A percentile compares a stretch with the other conserved stretches of the same genome.
Evolutionary conservation across 1,140 invertebrate genomes (phyloP).

Genomic region (Phymastichus coffea): DNA sequence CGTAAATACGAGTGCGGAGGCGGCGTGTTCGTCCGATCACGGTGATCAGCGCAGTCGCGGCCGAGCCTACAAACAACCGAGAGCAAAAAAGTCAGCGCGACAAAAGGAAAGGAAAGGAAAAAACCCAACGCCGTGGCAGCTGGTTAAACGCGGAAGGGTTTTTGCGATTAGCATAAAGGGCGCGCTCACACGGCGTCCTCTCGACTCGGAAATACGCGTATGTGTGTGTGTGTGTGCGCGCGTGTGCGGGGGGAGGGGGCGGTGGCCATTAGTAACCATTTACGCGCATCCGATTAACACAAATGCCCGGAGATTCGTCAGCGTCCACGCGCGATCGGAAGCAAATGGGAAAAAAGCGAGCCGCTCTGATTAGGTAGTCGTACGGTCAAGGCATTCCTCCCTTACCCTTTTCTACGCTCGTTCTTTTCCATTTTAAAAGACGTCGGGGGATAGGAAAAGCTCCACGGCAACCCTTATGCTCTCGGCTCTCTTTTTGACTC

Average conservation of each 20-base stretch:
- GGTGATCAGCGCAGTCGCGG: too few species aligned
- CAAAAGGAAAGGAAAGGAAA: not conserved
- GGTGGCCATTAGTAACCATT: not conserved
- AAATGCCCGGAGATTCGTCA: constrained; percentile 2
- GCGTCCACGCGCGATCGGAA: too few species aligned
- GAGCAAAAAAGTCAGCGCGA: not conserved
- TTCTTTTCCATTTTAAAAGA: constrained; percentile 12
- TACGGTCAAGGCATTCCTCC: not conserved
- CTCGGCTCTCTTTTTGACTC: constrained; percentile 17
- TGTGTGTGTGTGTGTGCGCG: constrained; percentile 9
- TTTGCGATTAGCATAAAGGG: constrained; percentile 51
- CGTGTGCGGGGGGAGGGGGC: too few species aligned
- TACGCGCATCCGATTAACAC: constrained; percentile 10
- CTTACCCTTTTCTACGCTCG: constrained; percentile 16
- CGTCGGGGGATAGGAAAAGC: too few species aligned
- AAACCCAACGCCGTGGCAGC: constrained; percentile 33
- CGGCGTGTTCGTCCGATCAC: too few species aligned
- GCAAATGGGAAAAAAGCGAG: not conserved
- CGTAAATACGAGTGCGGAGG: too few species aligned
- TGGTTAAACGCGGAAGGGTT: constrained; percentile 51
- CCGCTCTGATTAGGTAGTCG: too few species aligned
- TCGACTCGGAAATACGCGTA: not conserved
- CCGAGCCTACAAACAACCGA: too few species aligned
- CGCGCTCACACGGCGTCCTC: constrained; percentile 41
- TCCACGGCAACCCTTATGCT: not conserved